Evolutionary conservation across 2,113 vertebrate genomes (phyloP).

Genomic region (Irena cyanogastra): DNA sequence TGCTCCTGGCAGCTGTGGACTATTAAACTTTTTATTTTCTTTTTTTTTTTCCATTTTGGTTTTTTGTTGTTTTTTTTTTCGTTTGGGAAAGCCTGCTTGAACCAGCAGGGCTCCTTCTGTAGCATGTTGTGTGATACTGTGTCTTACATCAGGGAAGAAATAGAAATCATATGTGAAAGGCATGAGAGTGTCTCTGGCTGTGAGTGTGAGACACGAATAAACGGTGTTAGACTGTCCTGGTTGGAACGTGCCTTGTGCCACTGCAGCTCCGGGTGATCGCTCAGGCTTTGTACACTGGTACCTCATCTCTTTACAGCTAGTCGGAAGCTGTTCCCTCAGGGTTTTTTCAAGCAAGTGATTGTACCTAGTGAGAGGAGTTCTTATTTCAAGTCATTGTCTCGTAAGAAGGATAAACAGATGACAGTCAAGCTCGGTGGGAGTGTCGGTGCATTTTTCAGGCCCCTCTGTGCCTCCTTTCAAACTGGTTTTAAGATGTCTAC

Average conservation of each 20-base stretch:
- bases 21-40: background rate
- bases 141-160: constrained; percentile 63
- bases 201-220: background rate
- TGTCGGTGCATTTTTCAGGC: background rate
- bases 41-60: background rate
- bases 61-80: background rate
- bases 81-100: constrained; percentile 51
- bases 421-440: background rate
- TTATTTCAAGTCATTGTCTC: background rate
- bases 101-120: constrained; percentile 62
- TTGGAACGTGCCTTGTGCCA: background rate
- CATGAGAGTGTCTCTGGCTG: background rate
- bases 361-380: background rate
- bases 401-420: background rate
- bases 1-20: constrained; percentile 42
- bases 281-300: background rate
- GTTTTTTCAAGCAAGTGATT: background rate
- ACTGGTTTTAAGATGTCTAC: constrained; percentile 57
- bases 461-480: background rate
- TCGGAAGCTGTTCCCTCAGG: background rate
- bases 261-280: background rate
- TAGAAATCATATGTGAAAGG: constrained; percentile 60
- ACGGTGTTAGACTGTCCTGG: background rate
- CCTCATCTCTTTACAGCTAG: background rate
- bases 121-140: constrained; percentile 42